Percentiles rank a stretch among this genome's conserved stretches.
These are phyloP conservation scores for Habrosyne pyritoides DNA, from an alignment of 2,888 invertebrate species.

Conservation along the genomic window DNA sequence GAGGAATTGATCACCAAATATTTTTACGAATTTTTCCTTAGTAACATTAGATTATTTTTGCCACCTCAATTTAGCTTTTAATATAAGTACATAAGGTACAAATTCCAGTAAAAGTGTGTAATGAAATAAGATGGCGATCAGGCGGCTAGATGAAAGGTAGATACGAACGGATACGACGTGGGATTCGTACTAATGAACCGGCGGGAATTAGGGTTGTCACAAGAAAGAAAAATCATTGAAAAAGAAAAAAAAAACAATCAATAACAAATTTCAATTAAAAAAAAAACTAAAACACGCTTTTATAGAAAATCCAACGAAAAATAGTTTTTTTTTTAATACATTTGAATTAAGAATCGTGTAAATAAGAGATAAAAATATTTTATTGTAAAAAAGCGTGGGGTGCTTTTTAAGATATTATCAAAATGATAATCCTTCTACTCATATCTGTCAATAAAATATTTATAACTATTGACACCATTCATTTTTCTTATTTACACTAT, in stretches of 20 bases:
- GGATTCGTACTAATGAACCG: constrained; percentile 31
- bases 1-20: not conserved
- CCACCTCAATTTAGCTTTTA: constrained; percentile 8
- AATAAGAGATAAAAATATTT: no score
- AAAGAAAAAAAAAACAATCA: not conserved
- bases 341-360: no score
- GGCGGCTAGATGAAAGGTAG: constrained; percentile 39
- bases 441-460: no score
- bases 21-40: not conserved
- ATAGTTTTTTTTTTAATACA: no score
- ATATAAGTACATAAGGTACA: constrained; percentile 1
- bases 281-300: no score
- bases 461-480: no score
- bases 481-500: no score
- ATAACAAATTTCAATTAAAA: no score
- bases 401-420: no score
- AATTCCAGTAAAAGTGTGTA: not conserved
- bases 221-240: not conserved
- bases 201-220: constrained; percentile 27
- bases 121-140: constrained; percentile 15
- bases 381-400: no score
- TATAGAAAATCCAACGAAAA: no score
- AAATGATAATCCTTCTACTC: no score
- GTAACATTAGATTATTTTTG: not conserved
- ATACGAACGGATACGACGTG: constrained; percentile 14